Evolutionary conservation across 2,113 vertebrate genomes (phyloP).

Genomic region (Cavia porcellus): DNA sequence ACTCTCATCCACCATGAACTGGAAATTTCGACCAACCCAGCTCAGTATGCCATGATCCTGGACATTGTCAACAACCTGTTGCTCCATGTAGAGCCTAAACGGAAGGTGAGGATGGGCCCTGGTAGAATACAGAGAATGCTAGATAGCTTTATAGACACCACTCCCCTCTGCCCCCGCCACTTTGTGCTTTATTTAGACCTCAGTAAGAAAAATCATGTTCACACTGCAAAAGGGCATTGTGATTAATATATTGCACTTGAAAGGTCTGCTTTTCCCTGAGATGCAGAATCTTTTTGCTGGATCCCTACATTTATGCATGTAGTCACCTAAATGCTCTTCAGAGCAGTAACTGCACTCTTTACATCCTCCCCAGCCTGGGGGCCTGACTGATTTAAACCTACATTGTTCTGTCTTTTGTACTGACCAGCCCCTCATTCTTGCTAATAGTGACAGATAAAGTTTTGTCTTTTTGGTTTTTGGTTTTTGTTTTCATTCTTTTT

Average conservation of each 20-base stretch:
- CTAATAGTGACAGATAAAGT: not conserved
- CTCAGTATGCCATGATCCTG: conserved; percentile 99
- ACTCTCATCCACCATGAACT: conserved; percentile 98
- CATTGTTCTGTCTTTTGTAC: conserved; percentile 17
- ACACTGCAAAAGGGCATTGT: not conserved
- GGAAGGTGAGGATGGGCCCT: conserved; percentile 90
- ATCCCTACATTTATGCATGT: not conserved
- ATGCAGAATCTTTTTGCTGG: conserved; percentile 6
- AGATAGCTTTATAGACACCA: not conserved
- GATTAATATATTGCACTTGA: not conserved
- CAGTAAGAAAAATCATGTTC: not conserved
- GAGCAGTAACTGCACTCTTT: conserved; percentile 18
- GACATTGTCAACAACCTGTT: conserved; percentile 99
- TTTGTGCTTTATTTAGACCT: not conserved
- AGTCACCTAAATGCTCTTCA: conserved; percentile 17
- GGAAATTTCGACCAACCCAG: conserved; percentile 98
- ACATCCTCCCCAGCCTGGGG: not conserved
- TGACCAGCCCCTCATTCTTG: conserved; percentile 31
- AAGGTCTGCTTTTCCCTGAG: conserved; percentile 13
- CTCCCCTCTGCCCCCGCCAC: not conserved
- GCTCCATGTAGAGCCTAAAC: conserved; percentile 96
- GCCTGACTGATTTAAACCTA: conserved; percentile 54
- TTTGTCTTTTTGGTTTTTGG: no score
- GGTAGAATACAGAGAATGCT: conserved; percentile 5
- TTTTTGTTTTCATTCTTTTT: no score